Conservation (phyloP, 2,113 vertebrate species). For the Xenopus borealis region DNA sequence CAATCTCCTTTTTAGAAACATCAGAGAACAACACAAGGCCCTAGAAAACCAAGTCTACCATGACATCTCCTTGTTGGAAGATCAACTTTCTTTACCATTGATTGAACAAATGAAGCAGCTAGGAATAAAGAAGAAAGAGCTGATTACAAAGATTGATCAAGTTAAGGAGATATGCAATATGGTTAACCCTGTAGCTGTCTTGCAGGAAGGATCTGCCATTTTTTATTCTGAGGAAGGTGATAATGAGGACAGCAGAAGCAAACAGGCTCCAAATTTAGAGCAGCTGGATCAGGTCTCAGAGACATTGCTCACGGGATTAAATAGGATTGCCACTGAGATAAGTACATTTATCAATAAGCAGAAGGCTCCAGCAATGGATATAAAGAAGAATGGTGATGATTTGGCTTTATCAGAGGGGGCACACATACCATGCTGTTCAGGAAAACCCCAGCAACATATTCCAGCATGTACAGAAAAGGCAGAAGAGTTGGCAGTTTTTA, state of each 20-base stretch:
- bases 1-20: not conserved
- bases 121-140: conserved; percentile 8
- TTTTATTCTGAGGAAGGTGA: not conserved
- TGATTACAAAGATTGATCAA: conserved; percentile 12
- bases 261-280: not conserved
- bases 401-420: too few relatives aligned
- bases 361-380: too few relatives aligned
- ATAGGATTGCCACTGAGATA: not conserved
- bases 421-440: too few relatives aligned
- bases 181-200: not conserved
- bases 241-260: not conserved
- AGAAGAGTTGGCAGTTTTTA: too few relatives aligned
- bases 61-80: conserved; percentile 8
- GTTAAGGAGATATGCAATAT: conserved; percentile 8
- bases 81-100: conserved; percentile 4
- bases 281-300: conserved; percentile 15
- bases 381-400: too few relatives aligned
- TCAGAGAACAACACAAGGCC: conserved; percentile 3
- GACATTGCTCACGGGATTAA: not conserved
- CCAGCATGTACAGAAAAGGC: too few relatives aligned
- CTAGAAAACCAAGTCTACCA: conserved; percentile 1
- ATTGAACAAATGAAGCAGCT: conserved; percentile 21
- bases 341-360: not conserved
- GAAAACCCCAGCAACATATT: too few relatives aligned
- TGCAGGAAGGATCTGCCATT: not conserved